phyloP scores from a whole-genome alignment of 2,888 invertebrate genomes.

The Parnassius glacialis region DNA sequence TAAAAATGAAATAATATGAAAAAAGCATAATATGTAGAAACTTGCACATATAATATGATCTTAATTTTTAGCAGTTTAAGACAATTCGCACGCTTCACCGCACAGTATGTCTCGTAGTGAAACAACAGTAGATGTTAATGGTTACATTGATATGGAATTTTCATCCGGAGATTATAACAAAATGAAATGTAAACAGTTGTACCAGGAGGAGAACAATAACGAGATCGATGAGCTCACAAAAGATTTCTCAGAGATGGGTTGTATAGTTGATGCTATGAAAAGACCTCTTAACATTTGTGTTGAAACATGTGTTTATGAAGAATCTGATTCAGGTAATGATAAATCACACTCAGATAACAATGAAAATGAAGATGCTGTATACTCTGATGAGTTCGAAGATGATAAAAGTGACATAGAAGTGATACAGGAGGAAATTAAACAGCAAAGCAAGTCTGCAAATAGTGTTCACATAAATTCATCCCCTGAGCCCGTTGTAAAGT shows the following conservation, averaged over 20 bases:
- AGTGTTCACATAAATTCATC: constrained; percentile 36
- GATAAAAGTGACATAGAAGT: constrained; percentile 59
- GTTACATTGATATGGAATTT: constrained; percentile 53
- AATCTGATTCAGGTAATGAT: constrained; percentile 51
- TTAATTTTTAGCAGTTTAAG: constrained; percentile 44
- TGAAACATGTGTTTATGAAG: constrained; percentile 62
- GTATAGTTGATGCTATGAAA: constrained; percentile 67
- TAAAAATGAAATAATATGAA: neutral
- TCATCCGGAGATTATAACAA: constrained; percentile 69
- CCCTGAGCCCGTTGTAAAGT: constrained; percentile 46
- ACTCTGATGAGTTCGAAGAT: constrained; percentile 75
- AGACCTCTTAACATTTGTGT: constrained; percentile 69
- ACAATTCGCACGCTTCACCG: constrained; percentile 61
- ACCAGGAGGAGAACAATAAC: constrained; percentile 74
- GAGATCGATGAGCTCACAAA: constrained; percentile 69
- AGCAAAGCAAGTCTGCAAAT: constrained; percentile 40
- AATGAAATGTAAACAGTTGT: constrained; percentile 56
- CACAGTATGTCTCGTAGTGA: constrained; percentile 59
- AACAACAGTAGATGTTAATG: constrained; percentile 47
- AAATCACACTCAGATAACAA: constrained; percentile 34
- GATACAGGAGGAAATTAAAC: constrained; percentile 44
- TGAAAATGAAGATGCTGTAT: constrained; percentile 52
- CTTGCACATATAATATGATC: constrained; percentile 28
- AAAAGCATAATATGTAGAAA: neutral
- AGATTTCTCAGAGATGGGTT: constrained; percentile 72